Percentiles rank a stretch among this genome's conserved stretches.
phyloP scores from a whole-genome alignment of 2,797 vertebrate species.

The Tenualosa thibaudeaui region DNA sequence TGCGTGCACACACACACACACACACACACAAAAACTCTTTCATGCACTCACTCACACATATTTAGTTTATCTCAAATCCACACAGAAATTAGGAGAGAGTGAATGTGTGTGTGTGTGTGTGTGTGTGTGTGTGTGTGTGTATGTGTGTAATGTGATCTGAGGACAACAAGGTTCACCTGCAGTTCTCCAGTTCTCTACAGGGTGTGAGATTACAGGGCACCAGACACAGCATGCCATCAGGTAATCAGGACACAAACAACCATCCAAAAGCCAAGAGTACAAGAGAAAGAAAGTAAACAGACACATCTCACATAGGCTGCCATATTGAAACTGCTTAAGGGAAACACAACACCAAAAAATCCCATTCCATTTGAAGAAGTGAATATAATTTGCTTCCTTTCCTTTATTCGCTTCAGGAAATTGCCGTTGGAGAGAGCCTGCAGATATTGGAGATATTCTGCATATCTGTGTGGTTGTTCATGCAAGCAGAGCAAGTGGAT shows the following conservation, averaged over 20 bases:
- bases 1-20: not conserved
- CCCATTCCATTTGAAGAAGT: not conserved
- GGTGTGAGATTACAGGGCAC: not conserved
- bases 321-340: not conserved
- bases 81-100: not conserved
- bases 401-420: not conserved
- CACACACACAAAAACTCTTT: not conserved
- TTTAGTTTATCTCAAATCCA: not conserved
- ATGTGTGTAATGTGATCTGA: not conserved
- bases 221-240: not conserved
- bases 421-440: not conserved
- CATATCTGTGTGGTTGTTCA: not conserved
- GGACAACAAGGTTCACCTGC: not conserved
- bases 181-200: not conserved
- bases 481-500: not conserved
- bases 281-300: not conserved
- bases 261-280: too few species aligned
- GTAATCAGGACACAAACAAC: not conserved
- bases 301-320: not conserved
- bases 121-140: too few species aligned
- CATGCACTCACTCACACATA: slow-evolving; percentile 16
- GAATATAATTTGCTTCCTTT: not conserved
- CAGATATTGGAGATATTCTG: not conserved
- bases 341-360: not conserved
- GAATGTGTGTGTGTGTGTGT: not conserved